Base-by-base conservation (phyloP, 2,797 vertebrate species). In the Microchirus variegatus region DNA sequence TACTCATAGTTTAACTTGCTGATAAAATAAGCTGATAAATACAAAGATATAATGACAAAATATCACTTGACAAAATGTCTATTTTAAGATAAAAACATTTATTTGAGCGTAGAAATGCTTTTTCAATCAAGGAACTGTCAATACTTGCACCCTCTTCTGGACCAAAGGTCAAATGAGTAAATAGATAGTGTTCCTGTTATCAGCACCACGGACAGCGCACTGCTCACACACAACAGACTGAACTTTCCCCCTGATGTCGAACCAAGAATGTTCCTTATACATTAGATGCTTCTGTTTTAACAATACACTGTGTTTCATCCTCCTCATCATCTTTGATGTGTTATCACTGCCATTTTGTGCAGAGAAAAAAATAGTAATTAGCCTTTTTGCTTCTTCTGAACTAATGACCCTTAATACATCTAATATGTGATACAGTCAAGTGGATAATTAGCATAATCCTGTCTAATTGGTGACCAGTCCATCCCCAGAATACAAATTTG, bases 191-290 rank as follows among this genome's bases (percentile, higher is more conserved):
- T 26, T 26, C 22, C 9, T 22, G 48, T 48, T 37, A 73, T 87
- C 82, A 88, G 89, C 65, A 89, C 88, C 88, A 85, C 17, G 82
- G 89, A 90, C 75, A 88, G 83, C 38, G 22, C 68, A 18, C 66
- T 53, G 48, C 57, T 48, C 41, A 51, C n/a, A 40, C 2, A 38
- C 42, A 43, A 47, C 51, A 31, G 14, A n/a, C 43, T 35, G 0
- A 57, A 15, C 40, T 11, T 1, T 2, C 9, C 37, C 13, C 4
- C 11, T 54, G 8, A 54, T 59, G 52, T 31, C 45, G n/a, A 9
- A 51, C 41, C 10, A 3, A 43, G 16, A 16, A 19, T 22, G 52
- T 44, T 45, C 58, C 22, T 22, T 8, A 59, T 50, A 10, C 19
- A 31, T 31, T 31, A 17, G 12, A 14, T 4, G 0, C 38, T 46